Base-by-base conservation (phyloP, 1,140 invertebrate genomes). In the Pogonognathellus flavescens region DNA sequence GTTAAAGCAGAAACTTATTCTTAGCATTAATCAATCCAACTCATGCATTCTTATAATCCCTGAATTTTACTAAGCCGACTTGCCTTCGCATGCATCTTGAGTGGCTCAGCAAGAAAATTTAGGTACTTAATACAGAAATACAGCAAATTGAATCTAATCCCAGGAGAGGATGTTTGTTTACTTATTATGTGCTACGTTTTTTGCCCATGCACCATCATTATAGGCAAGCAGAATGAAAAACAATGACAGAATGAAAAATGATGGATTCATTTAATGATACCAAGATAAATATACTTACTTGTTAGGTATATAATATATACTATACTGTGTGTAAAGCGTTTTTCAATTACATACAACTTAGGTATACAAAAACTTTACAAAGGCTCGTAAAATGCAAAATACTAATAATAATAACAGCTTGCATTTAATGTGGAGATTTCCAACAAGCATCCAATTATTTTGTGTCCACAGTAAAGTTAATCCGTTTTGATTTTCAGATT, bases 181-280 rank as follows among this genome's bases (percentile, higher is more conserved):
- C 41, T 76, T 76, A 76, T 14, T n/a, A 49, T 50, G 31, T 18
- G 49, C n/a, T n/a, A 50, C 31, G 9, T 31, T 9, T 9, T 8
- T 10, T n/a, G n/a, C n/a, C n/a, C n/a, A n/a, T n/a, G n/a, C n/a
- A n/a, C n/a, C n/a, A n/a, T n/a, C n/a, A n/a, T n/a, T n/a, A n/a
- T n/a, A n/a, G n/a, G n/a, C n/a, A 76, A 16, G 49, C 70, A 76
- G 1, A 16, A 13, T 22, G 66, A 16, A 14, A 16, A 13, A 31
- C 13, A 14, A 31, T 16, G 70, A 50, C 53, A 57, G 53, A 50
- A 76, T 50, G 16, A 50, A 76, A 66, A 76, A 76, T 76, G 70
- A 76, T 76, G 70, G 70, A 76, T 76, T 76, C 70, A 13, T n/a
- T 57, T 57, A 14, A 13, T 13, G 53, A n/a, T 57, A 9, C 41